These are phyloP conservation scores for Synergus laeviventris DNA, from an alignment of 2,888 invertebrate species.

Conservation along the genomic window DNA sequence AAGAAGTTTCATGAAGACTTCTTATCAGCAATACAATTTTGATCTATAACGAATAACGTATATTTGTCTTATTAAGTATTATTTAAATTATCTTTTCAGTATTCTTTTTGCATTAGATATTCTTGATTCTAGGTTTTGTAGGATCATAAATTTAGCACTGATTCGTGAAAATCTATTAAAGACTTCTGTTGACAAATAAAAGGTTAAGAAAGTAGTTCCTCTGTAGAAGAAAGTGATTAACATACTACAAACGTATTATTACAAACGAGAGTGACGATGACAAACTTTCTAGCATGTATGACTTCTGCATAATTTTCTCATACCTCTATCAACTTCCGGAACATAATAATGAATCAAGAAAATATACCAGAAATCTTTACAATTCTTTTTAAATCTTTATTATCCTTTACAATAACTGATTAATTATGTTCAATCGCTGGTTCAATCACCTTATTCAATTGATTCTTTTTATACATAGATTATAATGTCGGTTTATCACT, in stretches of 20 bases:
- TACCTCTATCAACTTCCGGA: neutral
- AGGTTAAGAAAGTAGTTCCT: neutral
- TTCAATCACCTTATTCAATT: neutral
- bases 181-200: neutral
- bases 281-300: conserved; percentile 9
- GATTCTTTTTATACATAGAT: neutral
- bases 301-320: neutral
- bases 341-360: neutral
- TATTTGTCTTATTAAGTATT: neutral
- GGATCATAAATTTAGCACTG: neutral
- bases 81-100: neutral
- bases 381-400: too few relatives aligned
- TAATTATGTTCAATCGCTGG: neutral
- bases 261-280: conserved; percentile 5
- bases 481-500: neutral
- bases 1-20: too few relatives aligned
- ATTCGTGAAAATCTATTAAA: neutral
- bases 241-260: conserved; percentile 27
- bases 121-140: neutral
- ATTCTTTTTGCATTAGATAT: neutral
- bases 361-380: too few relatives aligned
- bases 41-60: too few relatives aligned
- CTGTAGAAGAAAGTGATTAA: conserved; percentile 22
- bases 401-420: too few relatives aligned
- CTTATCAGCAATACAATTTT: too few relatives aligned